Conservation (phyloP, 1,140 invertebrate genomes). For the Oryzaephilus surinamensis region DNA sequence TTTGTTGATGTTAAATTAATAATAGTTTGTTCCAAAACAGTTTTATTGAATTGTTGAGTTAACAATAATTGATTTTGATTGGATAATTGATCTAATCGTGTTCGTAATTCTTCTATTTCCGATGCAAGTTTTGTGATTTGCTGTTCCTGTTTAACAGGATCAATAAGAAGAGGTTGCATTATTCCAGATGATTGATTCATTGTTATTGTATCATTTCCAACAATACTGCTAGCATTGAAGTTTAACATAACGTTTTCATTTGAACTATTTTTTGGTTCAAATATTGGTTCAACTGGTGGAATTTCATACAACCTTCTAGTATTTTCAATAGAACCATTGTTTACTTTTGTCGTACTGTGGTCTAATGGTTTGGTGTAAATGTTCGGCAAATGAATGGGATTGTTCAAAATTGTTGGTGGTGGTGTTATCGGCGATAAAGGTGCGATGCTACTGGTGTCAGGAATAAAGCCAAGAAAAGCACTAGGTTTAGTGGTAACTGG, state of each 20-base stretch:
- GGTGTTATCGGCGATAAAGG: slow-evolving; percentile 7
- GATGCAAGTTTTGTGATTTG: slow-evolving; percentile 29
- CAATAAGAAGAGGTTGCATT: slow-evolving; percentile 6
- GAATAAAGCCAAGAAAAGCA: slow-evolving; percentile 24
- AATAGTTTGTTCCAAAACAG: slow-evolving; percentile 2
- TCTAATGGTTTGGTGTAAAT: slow-evolving; percentile 1
- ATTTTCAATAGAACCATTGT: slow-evolving; percentile 1
- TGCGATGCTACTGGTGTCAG: slow-evolving; percentile 12
- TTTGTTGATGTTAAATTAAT: slow-evolving; percentile 8
- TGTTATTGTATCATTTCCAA: not conserved
- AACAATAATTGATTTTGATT: slow-evolving; percentile 28
- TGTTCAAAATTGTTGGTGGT: slow-evolving; percentile 3
- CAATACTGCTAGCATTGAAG: not conserved
- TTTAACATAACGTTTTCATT: not conserved
- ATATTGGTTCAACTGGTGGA: slow-evolving; percentile 3
- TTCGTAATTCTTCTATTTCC: slow-evolving; percentile 29
- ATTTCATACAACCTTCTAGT: not conserved
- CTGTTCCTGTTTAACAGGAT: slow-evolving; percentile 23
- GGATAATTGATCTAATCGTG: slow-evolving; percentile 24
- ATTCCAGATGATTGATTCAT: slow-evolving; percentile 3
- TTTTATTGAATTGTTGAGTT: slow-evolving; percentile 18
- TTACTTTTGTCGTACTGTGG: not conserved
- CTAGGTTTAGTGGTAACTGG: slow-evolving; percentile 36
- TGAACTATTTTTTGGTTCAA: slow-evolving; percentile 1
- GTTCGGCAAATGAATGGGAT: not conserved